Evolutionary conservation across 2,113 vertebrate species (phyloP), one percentile per base, ranked within the genome.

Genomic region (Pygoscelis antarcticus): DNA sequence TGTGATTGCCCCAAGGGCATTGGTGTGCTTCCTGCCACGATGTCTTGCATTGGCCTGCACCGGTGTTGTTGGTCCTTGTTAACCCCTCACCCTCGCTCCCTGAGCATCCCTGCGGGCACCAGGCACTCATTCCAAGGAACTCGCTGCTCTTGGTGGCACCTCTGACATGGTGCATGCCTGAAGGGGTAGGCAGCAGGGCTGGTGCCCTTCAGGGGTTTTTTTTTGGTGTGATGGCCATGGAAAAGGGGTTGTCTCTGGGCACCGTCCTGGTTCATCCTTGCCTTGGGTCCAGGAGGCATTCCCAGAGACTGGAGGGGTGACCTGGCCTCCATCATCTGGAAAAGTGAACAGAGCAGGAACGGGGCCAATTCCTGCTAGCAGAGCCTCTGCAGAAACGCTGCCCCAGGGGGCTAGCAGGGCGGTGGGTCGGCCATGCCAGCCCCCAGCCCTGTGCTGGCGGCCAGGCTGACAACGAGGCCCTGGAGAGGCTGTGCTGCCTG

Each of bases 1-100:
- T 21, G 40, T 27, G 82, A 6, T 65, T 51, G 38, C 13, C 8
- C n/a, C 0, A 0, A 40, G 29, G 21, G 70, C 36, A 2, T 1
- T 11, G 23, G n/a, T 20, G 38, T 51, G 27, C 55, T 70, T 75
- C 21, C 66, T 26, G 7, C 29, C 34, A 1, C 1, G 2, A 8
- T 27, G 26, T 11, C 62, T 79, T 7, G 3, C 11, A 3, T 7
- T 20, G 51, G 15, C 25, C 29, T 75, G 79, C 40, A 26, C 12
- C 1, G 3, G 30, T 49, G 85, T 0, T 44, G 27, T 46, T 7
- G 7, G 9, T 71, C 52, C 47, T 42, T 30, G 20, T 60, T 30
- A 21, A 21, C 20, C 47, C 25, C 32, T 46, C 42, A 6, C n/a
- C 5, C 13, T 62, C 42, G 18, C 32, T 75, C 10, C 25, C 42